These are phyloP conservation scores for Dolichoris vasculosae DNA, from an alignment of 1,140 invertebrate genomes.

Conservation along the genomic window DNA sequence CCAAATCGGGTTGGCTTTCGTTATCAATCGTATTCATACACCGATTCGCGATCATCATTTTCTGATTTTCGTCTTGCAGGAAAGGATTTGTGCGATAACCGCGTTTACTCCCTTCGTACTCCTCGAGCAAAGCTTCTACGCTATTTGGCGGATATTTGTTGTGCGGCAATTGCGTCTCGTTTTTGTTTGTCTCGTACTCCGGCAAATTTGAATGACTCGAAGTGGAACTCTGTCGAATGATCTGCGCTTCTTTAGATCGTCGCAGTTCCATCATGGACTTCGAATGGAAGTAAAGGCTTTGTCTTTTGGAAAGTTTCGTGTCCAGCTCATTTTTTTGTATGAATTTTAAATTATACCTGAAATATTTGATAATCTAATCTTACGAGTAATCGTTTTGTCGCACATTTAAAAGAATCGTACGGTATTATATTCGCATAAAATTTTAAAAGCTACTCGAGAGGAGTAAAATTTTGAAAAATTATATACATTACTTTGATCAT, in stretches of 20 bases:
- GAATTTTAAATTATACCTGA: slow-evolving; percentile 55
- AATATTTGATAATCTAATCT: background rate
- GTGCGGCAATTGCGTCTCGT: background rate
- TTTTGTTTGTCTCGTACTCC: background rate
- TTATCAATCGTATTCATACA: slow-evolving; percentile 80
- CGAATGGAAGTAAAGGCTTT: slow-evolving; percentile 50
- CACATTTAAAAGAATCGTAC: too few relatives aligned
- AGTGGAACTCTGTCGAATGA: background rate
- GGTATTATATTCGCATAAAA: background rate
- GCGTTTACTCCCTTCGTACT: slow-evolving; percentile 79
- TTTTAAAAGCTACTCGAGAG: background rate
- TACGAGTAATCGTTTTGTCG: too few relatives aligned
- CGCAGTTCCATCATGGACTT: slow-evolving; percentile 63
- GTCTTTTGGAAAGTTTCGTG: background rate
- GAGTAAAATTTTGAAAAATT: background rate
- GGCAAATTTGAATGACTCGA: background rate
- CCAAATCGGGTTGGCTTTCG: slow-evolving; percentile 82
- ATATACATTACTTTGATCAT: too few relatives aligned
- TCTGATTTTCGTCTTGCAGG: slow-evolving; percentile 57
- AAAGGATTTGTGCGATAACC: slow-evolving; percentile 74
- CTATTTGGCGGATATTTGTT: background rate
- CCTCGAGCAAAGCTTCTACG: slow-evolving; percentile 76
- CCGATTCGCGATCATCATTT: slow-evolving; percentile 52
- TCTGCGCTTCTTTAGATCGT: slow-evolving; percentile 2
- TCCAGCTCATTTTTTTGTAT: slow-evolving; percentile 50